Evolutionary conservation across 2,888 invertebrate species (phyloP).

Genomic region (Aphodius granarius): DNA sequence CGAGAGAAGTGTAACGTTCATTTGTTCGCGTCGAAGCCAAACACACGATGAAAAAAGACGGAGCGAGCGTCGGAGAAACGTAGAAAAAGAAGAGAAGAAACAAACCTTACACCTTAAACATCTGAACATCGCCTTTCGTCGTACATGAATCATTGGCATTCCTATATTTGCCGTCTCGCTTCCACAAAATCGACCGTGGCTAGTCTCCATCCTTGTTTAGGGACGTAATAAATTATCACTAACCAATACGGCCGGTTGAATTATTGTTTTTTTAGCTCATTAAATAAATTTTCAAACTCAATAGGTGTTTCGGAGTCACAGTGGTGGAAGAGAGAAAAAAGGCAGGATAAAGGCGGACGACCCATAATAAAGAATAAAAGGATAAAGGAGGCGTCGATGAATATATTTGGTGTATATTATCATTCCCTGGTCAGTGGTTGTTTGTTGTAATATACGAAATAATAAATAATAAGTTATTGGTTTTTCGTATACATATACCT

Average conservation of each 20-base stretch:
- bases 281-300: constrained; percentile 53
- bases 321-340: constrained; percentile 46
- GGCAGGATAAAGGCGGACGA: constrained; percentile 42
- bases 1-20: constrained; percentile 53
- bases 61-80: not conserved
- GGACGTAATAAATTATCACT: constrained; percentile 48
- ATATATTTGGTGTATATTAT: constrained; percentile 49
- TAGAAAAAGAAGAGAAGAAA: constrained; percentile 30
- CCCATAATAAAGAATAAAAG: constrained; percentile 42
- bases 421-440: constrained; percentile 36
- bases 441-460: constrained; percentile 47
- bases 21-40: constrained; percentile 53
- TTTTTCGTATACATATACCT: constrained; percentile 20
- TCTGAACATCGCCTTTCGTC: constrained; percentile 54
- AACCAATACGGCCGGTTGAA: constrained; percentile 51
- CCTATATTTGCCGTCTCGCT: constrained; percentile 38
- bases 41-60: constrained; percentile 43
- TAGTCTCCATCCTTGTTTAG: constrained; percentile 34
- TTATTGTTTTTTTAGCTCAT: constrained; percentile 54
- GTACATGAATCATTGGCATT: constrained; percentile 55
- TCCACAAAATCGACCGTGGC: constrained; percentile 20
- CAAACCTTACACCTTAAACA: constrained; percentile 49
- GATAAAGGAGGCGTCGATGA: constrained; percentile 49
- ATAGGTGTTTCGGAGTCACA: constrained; percentile 50
- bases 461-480: constrained; percentile 30